Evolutionary conservation across 2,113 vertebrate species (phyloP), one percentile per base, ranked within the genome.

Genomic region (Butastur rufipennis): DNA sequence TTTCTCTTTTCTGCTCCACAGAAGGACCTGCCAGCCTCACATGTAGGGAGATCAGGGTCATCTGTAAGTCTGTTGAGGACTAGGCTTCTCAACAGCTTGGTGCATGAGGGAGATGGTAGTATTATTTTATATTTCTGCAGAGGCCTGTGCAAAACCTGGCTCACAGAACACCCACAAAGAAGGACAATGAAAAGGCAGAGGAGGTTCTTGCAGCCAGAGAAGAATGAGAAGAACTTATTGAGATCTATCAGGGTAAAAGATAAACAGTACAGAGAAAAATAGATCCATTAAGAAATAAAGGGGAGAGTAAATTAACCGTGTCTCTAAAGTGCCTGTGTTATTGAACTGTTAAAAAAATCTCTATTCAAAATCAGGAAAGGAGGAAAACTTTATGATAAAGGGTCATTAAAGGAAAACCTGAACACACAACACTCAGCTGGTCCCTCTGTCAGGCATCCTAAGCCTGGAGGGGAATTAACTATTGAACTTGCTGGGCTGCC

Each of bases 321-420:
- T 90, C 48, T 85, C 86, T 94, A 34, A 95, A 95, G 62, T 32
- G 62, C 61, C 25, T 79, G 42, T 86, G 86, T 87, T 97, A 97
- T 95, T 93, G 95, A 97, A 89, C 93, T 93, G 77, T 68, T 95
- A 72, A 72, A 93, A 95, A 97, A 95, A 92, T 94, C 91, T 95
- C 91, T 89, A 96, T 79, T 87, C 72, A 85, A 95, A 97, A 81
- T 56, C 86, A 81, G 81, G 53, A 90, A 96, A 75, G 20, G 84
- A 95, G 50, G 87, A 96, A 95, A 97, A 95, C 86, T 93, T 92
- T 85, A 59, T 95, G 27, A 95, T 81, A 95, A 92, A 77, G 22
- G 32, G 27, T 81, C 89, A 89, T 89, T 97, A 94, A 97, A 91
- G 29, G 78, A 94, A 95, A 94, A 85, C 53, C 63, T 61, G 36